Evolutionary conservation across 1,140 invertebrate genomes (phyloP), one percentile per base, ranked within the genome.

Genomic region (Formica exsecta): DNA sequence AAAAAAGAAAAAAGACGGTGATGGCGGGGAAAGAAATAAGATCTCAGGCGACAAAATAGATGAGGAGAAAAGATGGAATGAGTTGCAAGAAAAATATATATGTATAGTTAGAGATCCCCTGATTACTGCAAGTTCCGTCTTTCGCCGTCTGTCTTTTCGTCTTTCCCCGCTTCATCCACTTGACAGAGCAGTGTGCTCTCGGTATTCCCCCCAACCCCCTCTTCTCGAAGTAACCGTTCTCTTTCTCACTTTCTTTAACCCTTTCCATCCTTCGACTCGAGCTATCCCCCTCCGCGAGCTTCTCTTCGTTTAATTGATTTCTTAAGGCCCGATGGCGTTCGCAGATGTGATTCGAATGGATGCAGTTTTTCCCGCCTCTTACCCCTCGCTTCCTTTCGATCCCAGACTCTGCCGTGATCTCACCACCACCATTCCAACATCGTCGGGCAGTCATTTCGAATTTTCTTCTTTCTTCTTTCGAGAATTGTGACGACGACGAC

Each of bases 241-340:
- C 65, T 61, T 74, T 61, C 51, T 79, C 66, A 61, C 62, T 41
- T 68, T 32, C 76, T 70, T 68, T 29, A 65, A 64, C 11, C 38
- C 65, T 54, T 84, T 59, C 79, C 66, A 74, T 41, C 32, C 74
- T 64, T 62, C 57, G 32, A 70, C 57, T n/a, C 59, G 48, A 38
- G 36, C 66, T 48, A 68, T 71, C 83, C 75, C 73, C 70, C 85
- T 66, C 81, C 68, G 59, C 48, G 59, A 83, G 70, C 75, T 88
- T 86, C 92, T 94, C 93, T 92, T 89, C 92, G 91, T 94, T 94
- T 93, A 94, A 94, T 94, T 94, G 93, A 94, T 94, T 94, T 94
- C 93, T 94, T 94, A 94, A 93, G 92, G 93, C 93, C 92, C 92
- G 91, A 94, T 94, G 92, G 94, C 93, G 91, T 93, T 94, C 91